These are phyloP conservation scores for Serrognathus titanus DNA, from an alignment of 2,888 invertebrate species.

Conservation along the genomic window DNA sequence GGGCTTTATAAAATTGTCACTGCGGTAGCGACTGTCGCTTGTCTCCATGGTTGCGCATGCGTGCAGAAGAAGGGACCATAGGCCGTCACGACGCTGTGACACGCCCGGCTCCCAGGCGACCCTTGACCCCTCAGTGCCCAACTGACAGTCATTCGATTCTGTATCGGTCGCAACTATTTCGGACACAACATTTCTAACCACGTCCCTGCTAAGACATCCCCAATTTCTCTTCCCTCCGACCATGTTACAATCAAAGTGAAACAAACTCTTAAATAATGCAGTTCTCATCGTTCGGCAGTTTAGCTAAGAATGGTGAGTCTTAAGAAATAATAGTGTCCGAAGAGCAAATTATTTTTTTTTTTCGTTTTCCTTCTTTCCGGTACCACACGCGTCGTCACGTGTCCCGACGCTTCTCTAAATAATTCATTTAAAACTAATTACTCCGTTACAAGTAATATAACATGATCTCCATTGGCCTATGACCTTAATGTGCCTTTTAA, in stretches of 20 bases:
- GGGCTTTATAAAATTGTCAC: slow-evolving; percentile 46
- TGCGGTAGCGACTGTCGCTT: slow-evolving; percentile 48
- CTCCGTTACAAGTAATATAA: slow-evolving; percentile 14
- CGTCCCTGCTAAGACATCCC: slow-evolving; percentile 2
- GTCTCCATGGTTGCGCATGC: slow-evolving; percentile 46
- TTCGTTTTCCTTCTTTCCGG: neutral
- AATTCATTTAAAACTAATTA: slow-evolving; percentile 18
- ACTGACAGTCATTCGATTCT: slow-evolving; percentile 30
- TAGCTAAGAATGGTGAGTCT: slow-evolving; percentile 31
- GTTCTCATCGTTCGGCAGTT: slow-evolving; percentile 28
- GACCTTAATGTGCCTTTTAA: slow-evolving; percentile 18
- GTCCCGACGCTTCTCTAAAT: slow-evolving; percentile 1
- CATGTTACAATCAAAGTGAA: neutral
- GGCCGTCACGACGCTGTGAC: slow-evolving; percentile 48
- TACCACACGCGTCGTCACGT: slow-evolving; percentile 5
- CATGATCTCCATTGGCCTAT: slow-evolving; percentile 16
- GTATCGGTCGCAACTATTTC: slow-evolving; percentile 6
- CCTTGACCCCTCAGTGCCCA: slow-evolving; percentile 49
- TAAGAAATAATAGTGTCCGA: neutral
- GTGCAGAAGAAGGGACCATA: slow-evolving; percentile 45
- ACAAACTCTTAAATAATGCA: slow-evolving; percentile 25
- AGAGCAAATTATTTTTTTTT: neutral
- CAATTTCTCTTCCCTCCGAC: neutral
- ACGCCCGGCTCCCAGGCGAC: slow-evolving; percentile 49
- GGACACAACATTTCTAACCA: slow-evolving; percentile 1